These are phyloP conservation scores for Ranitomeya imitator DNA, from an alignment of 2,113 vertebrate species.

Conservation along the genomic window DNA sequence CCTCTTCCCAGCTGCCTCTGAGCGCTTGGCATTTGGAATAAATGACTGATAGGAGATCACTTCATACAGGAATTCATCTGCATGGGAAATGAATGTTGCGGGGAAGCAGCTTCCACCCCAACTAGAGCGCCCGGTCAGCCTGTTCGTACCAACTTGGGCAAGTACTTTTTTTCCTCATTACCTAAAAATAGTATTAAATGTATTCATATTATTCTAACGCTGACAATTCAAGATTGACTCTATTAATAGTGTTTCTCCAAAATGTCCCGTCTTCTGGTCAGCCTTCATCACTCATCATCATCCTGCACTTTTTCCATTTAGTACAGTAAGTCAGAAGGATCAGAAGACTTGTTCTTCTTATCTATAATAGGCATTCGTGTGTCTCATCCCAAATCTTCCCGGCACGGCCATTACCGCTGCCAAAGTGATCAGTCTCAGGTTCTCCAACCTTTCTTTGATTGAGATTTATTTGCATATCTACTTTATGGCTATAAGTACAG, in stretches of 20 bases:
- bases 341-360: neutral
- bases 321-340: neutral
- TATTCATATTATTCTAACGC: too few species aligned
- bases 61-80: constrained; percentile 70
- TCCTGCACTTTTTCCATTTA: neutral
- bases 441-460: too few species aligned
- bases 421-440: neutral
- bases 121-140: constrained; percentile 80
- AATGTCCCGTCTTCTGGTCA: neutral
- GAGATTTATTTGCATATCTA: constrained; percentile 1
- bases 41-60: constrained; percentile 73
- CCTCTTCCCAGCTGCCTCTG: constrained; percentile 54
- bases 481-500: neutral
- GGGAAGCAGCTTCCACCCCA: constrained; percentile 77
- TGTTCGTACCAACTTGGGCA: constrained; percentile 82
- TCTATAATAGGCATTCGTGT: neutral
- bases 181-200: too few species aligned
- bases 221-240: neutral
- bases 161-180: constrained; percentile 65
- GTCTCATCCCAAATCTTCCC: neutral
- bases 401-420: neutral
- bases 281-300: neutral
- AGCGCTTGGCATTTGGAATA: constrained; percentile 61
- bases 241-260: neutral
- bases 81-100: constrained; percentile 85